Conservation (phyloP, 2,888 invertebrate genomes). For the Apamea anceps region DNA sequence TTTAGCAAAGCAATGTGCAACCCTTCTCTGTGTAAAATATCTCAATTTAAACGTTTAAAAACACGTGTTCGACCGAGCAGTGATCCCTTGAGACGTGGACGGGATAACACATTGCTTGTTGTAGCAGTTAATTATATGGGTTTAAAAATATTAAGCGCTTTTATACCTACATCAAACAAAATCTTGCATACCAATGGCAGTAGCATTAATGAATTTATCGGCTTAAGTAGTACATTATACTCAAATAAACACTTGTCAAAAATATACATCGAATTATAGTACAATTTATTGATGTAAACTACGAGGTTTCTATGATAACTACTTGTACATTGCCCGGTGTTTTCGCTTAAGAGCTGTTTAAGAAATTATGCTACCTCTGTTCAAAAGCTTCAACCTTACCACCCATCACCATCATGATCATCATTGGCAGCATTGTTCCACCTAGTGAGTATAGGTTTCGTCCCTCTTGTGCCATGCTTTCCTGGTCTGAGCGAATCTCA, state of each 20-base stretch:
- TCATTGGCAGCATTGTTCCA: too few species aligned
- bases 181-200: slow-evolving; percentile 19
- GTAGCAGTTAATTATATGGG: slow-evolving; percentile 77
- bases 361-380: neutral
- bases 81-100: slow-evolving; percentile 81
- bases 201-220: slow-evolving; percentile 19
- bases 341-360: neutral
- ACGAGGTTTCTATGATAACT: neutral
- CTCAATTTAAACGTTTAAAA: slow-evolving; percentile 85
- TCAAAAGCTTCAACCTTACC: neutral
- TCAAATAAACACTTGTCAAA: neutral
- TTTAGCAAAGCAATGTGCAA: slow-evolving; percentile 86
- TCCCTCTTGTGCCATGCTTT: too few species aligned
- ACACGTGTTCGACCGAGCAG: slow-evolving; percentile 86
- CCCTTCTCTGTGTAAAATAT: slow-evolving; percentile 88
- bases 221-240: neutral
- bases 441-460: too few species aligned
- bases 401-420: neutral
- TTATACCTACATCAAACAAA: slow-evolving; percentile 49
- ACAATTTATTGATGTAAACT: neutral
- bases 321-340: neutral
- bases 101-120: slow-evolving; percentile 81
- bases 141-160: slow-evolving; percentile 55
- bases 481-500: too few species aligned
- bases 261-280: neutral